Base-by-base conservation (phyloP, 2,113 vertebrate species). In the Camelus bactrianus region DNA sequence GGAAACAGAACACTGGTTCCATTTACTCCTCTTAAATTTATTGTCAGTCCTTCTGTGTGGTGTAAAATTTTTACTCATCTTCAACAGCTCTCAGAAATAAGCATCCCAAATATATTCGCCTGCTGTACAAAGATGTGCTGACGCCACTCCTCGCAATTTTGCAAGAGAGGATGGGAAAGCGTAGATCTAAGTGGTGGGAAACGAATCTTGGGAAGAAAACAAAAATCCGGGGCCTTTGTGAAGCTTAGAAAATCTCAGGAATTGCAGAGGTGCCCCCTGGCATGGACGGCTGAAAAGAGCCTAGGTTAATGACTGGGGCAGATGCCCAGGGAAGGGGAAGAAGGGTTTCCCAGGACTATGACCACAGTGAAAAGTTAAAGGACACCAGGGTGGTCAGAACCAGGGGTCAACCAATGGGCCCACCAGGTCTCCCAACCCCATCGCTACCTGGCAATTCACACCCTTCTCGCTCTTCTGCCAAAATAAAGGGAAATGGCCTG, bases 41-140 rank as follows among this genome's bases (percentile, higher is more conserved):
- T 97, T 97, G 98, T 94, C 93, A 95, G 91, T 97, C 98, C 97
- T 98, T 98, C 95, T 94, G 98, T 96, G 96, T 42, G 64, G 95
- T 75, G 76, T 98, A 98, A 98, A 98, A 98, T 98, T 98, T 97
- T 97, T 97, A 97, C 98, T 98, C 97, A 95, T 98, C 98, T 98
- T 98, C 98, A 97, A 98, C 97, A 98, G 98, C 96, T 97, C 97
- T 98, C 97, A 92, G 98, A 98, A 98, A 98, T 98, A 98, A 98
- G 97, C 98, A 98, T 98, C 98, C 98, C 98, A 98, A 98, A 98
- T 98, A 98, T 98, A 98, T 98, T 98, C 97, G 73, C 97, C 42
- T 89, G 92, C 97, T 98, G 96, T 96, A 82, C 98, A 88, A 94
- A 98, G 98, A 98, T 92, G 94, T 97, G 96, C 97, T 98, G 98